Evolutionary conservation across 2,113 vertebrate genomes (phyloP), one percentile per base, ranked within the genome.

Genomic region (Aplodontia rufa): DNA sequence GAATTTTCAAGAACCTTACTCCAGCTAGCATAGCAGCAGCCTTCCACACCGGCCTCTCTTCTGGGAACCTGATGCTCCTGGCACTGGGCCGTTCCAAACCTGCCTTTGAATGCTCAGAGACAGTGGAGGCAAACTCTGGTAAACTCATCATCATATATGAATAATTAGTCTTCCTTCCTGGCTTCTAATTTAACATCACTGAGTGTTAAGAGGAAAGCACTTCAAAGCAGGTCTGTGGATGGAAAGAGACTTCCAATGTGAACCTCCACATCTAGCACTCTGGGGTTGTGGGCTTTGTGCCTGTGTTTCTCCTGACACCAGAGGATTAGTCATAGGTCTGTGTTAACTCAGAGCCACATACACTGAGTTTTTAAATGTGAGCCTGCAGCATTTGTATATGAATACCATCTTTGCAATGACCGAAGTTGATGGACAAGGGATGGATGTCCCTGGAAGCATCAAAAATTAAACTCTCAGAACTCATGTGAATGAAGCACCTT

Each of bases 391-490:
- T 49, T 71, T 51, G 22, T 55, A 32, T 42, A 17, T 58, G 93
- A 83, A 78, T 45, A 83, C 1, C 35, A 28, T 74, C 81, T 84
- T 64, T 90, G 53, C 11, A 26, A n/a, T 28, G 37, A 37, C 74
- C 68, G 30, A 76, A 72, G n/a, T 1, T 17, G 69, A 82, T n/a
- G 72, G 75, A 62, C 24, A 84, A 80, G 75, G 17, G 22, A 37
- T 0, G 17, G 68, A 64, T 6, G 14, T 37, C 40, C 90, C 22
- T 37, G 0, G 13, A 83, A 37, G 14, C 30, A 55, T 24, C 89
- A 58, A 91, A 94, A 89, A 49, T 20, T 42, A 89, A 94, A 55
- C 35, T 40, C 85, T 74, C 13, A 11, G 60, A 80, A 37, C 26
- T 47, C 74, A 5, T 1, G 17, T 22, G 12, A 85, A 68, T 64